Evolutionary conservation across 2,888 invertebrate species (phyloP), one percentile per base, ranked within the genome.

Genomic region (Chrysodeixis includens): DNA sequence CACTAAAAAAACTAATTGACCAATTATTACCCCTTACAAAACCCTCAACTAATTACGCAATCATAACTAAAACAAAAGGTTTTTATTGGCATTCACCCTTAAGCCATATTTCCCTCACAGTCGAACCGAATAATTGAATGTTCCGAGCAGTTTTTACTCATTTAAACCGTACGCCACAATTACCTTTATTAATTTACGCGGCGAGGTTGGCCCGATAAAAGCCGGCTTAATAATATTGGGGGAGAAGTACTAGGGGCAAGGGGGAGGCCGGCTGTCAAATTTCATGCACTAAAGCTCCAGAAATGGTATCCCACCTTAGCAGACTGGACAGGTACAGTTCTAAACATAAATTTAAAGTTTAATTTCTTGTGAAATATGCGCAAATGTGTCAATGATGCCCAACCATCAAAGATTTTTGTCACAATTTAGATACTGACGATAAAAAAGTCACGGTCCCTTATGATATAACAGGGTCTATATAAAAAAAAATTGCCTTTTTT

Each of bases 201-300:
- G 73, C 51, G 82, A 86, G 84, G 86, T 87, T 82, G 82, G 81
- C 79, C 79, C 83, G 87, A 88, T 90, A 90, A 90, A 91, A 86
- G 88, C 86, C 78, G 81, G 83, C 86, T 86, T 87, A 88, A 88
- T 89, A 87, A 87, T 86, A 87, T 84, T 66, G 79, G 82, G 81
- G 80, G 82, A 70, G 74, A 68, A 77, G 64, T 61, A 46, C 59
- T 62, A 52, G 56, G 53, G 61, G 53, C 16, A 7, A 54, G 67
- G 72, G 62, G 70, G 74, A 81, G 69, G 79, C 79, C 60, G 71
- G 85, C 87, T 91, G 92, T 91, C 92, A 92, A 92, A 91, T 92
- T 92, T 92, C 86, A 90, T 90, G 88, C 90, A 86, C 88, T 89
- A 88, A 90, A 91, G 89, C 92, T 85, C 77, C 71, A 83, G 83